These are phyloP conservation scores for Drosophila bocki DNA, from an alignment of 1,140 invertebrate species.

Conservation along the genomic window DNA sequence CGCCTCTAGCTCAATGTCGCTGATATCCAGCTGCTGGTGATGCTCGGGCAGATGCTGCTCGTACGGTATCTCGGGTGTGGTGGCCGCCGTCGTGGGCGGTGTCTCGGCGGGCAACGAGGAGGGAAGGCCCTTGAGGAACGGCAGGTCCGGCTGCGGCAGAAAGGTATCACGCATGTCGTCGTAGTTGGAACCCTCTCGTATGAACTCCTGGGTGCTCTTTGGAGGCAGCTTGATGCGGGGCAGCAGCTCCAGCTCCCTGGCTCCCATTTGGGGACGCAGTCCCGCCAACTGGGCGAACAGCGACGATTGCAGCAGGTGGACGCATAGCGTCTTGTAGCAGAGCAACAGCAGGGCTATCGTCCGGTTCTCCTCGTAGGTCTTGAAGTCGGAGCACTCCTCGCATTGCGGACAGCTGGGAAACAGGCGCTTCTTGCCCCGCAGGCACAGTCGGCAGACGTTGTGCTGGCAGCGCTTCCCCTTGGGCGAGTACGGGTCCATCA, in stretches of 20 bases:
- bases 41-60: slow-evolving; percentile 57
- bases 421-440: slow-evolving; percentile 93
- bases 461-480: slow-evolving; percentile 93
- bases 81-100: slow-evolving; percentile 69
- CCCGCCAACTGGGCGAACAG: slow-evolving; percentile 86
- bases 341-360: slow-evolving; percentile 92
- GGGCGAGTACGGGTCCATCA: slow-evolving; percentile 93
- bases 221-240: slow-evolving; percentile 84
- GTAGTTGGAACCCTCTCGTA: slow-evolving; percentile 92
- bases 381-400: slow-evolving; percentile 89
- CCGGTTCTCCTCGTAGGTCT: slow-evolving; percentile 92
- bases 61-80: slow-evolving; percentile 61
- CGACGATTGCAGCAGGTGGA: slow-evolving; percentile 90
- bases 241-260: background rate
- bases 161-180: slow-evolving; percentile 90
- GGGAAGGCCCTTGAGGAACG: slow-evolving; percentile 19
- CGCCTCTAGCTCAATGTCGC: slow-evolving; percentile 62
- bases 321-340: slow-evolving; percentile 95
- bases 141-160: slow-evolving; percentile 51
- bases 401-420: slow-evolving; percentile 94
- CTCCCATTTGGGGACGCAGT: slow-evolving; percentile 13
- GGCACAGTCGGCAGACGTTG: slow-evolving; percentile 93
- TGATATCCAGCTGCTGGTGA: slow-evolving; percentile 36
- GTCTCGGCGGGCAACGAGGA: slow-evolving; percentile 60
- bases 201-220: slow-evolving; percentile 89